Percentiles rank a stretch among this genome's conserved stretches.
These are phyloP conservation scores for Taphrorychus bicolor DNA, from an alignment of 2,888 invertebrate genomes.

Conservation along the genomic window DNA sequence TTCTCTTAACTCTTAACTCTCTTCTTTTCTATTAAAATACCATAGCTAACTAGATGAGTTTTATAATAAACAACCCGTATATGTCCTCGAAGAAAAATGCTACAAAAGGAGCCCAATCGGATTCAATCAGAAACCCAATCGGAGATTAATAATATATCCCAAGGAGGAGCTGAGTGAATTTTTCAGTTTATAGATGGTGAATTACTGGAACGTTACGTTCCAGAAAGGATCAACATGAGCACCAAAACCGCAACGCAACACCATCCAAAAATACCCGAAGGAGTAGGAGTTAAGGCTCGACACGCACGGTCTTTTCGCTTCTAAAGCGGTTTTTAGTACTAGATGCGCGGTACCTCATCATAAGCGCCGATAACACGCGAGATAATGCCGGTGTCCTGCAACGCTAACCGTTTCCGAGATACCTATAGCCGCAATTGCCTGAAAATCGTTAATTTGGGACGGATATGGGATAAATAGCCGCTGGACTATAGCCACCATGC, in stretches of 20 bases:
- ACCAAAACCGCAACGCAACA: constrained; percentile 17
- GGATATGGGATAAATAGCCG: constrained; percentile 2
- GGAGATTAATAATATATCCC: too few species aligned
- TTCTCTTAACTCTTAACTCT: too few species aligned
- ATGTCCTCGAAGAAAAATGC: too few species aligned
- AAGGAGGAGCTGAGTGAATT: too few species aligned
- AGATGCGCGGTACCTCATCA: constrained; percentile 44
- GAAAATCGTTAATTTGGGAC: neutral
- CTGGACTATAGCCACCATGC: too few species aligned
- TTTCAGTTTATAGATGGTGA: too few species aligned
- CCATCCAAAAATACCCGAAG: constrained; percentile 29
- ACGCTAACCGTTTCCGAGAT: neutral
- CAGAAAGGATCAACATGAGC: constrained; percentile 21
- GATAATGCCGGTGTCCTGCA: neutral
- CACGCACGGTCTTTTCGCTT: constrained; percentile 24
- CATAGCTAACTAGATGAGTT: too few species aligned
- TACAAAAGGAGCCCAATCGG: too few species aligned
- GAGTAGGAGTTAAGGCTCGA: constrained; percentile 47
- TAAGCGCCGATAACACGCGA: constrained; percentile 19
- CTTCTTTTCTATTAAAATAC: too few species aligned
- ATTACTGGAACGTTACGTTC: constrained; percentile 22
- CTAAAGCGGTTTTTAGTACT: constrained; percentile 44
- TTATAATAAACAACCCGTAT: too few species aligned
- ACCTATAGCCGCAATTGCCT: neutral
- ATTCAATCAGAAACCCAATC: too few species aligned